Evolutionary conservation across 2,888 invertebrate genomes (phyloP), one percentile per base, ranked within the genome.

Genomic region (Chrysopilus asiliformis): DNA sequence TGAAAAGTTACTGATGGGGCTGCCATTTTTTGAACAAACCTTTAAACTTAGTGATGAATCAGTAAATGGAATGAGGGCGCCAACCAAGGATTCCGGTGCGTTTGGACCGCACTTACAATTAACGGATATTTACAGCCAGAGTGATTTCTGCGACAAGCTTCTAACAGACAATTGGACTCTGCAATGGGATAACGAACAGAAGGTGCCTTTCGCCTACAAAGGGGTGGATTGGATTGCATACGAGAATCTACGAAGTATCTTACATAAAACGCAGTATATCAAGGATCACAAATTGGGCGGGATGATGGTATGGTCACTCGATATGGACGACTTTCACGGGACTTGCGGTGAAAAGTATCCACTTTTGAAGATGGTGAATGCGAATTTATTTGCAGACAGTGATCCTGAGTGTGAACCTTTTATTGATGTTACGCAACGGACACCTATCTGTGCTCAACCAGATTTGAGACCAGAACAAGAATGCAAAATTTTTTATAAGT

Each of bases 261-360:
- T 39, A 2, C 42, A 51, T 3, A 55, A 74, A 64, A 52, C 66
- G 18, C 39, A 60, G 47, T 64, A 57, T 44, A 56, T 66, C 20
- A 52, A 66, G 53, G 44, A 60, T 36, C 39, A 56, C 38, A 46
- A 66, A 38, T 52, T 75, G 35, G 68, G 67, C 36, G 84, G 81
- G 16, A 66, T 70, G 0, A 83, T 85, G 83, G 51, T 79, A 1
- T 86, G 85, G 85, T 78, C 80, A 28, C 66, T 85, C 8, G 86
- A 86, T 53, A 78, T 78, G 4, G 85, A 85, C 48, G 85, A 85
- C 51, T 79, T 80, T 49, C 62, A 53, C 9, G 79, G 76, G 1
- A 46, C 53, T 1, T 81, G 81, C 47, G 71, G 73, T 1, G 66
- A 65, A 22, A 64, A 64, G 31, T 77, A 68, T 55, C 74, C 78